phyloP scores from a whole-genome alignment of 35 echinoderm and acorn worm species.

The Chiridota heheva region DNA sequence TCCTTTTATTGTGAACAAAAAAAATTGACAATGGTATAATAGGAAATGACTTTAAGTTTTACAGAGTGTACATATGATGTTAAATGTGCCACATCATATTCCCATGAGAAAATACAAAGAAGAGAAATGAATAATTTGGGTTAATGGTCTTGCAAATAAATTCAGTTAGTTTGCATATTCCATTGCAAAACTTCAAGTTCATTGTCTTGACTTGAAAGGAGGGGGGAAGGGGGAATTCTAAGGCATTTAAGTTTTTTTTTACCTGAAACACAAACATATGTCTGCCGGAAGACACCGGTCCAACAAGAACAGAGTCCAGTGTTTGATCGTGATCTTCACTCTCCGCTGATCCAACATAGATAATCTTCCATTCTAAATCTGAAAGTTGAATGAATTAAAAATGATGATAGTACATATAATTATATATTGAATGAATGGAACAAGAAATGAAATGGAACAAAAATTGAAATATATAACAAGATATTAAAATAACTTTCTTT shows the following conservation, averaged over 20 bases:
- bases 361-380: slow-evolving; percentile 99
- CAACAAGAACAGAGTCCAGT: slow-evolving; percentile 87
- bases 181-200: no score
- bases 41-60: no score
- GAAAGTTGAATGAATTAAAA: neutral
- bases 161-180: no score
- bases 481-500: neutral
- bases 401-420: neutral
- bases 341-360: slow-evolving; percentile 96
- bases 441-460: neutral
- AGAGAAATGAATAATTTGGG: no score
- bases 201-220: no score
- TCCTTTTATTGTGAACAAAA: no score
- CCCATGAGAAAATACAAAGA: no score
- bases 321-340: slow-evolving; percentile 92
- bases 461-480: neutral
- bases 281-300: slow-evolving; percentile 80
- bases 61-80: no score
- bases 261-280: slow-evolving; percentile 99
- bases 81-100: no score
- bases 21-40: no score
- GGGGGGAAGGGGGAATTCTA: no score
- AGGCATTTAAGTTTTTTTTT: neutral
- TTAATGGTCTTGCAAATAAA: no score
- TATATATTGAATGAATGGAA: neutral